Evolutionary conservation across 2,113 vertebrate species (phyloP), one percentile per base, ranked within the genome.

Genomic region (Ursus arctos): DNA sequence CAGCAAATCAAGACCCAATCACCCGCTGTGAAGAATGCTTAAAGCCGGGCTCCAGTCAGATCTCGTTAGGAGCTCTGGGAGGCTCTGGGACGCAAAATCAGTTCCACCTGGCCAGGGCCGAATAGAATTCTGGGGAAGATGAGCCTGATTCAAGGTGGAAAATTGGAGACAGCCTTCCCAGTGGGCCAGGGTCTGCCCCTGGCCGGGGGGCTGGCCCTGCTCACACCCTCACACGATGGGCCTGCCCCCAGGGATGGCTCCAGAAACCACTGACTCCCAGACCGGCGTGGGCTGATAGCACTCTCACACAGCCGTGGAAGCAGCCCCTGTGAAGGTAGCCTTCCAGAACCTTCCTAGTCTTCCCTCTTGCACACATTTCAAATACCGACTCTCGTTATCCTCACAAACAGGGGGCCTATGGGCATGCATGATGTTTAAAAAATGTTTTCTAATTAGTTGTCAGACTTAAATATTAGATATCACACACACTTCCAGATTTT

Each of bases 21-120:
- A 98, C 98, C 99, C 98, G 97, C 99, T 98, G 99, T 99, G 99
- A 99, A 98, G 99, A 98, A 98, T 99, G 98, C 99, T 99, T 99
- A 99, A 99, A 98, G 98, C 98, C 63, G 84, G 98, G 98, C 98
- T 98, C 98, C 98, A 98, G 98, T 98, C 98, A 98, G 98, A 98
- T 98, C 98, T 99, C 97, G 98, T 99, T 99, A 99, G 99, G 99
- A 98, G 98, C 98, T 98, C 98, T 98, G 97, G 99, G 98, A 98
- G 98, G 98, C 98, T 36, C 96, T 98, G 98, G 98, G 98, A 98
- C 97, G 97, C 98, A 98, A 98, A 98, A 99, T 99, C 98, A 98
- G 99, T 99, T 99, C 99, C 98, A 98, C 98, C 98, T 98, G 98
- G 97, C 98, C 97, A 98, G 96, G 97, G 97, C 98, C 86, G 95